A percentile compares a stretch with the other conserved stretches of the same genome.
These are phyloP conservation scores for Scelioninae gen. 1 DNA, from an alignment of 2,888 invertebrate species.

Conservation along the genomic window DNA sequence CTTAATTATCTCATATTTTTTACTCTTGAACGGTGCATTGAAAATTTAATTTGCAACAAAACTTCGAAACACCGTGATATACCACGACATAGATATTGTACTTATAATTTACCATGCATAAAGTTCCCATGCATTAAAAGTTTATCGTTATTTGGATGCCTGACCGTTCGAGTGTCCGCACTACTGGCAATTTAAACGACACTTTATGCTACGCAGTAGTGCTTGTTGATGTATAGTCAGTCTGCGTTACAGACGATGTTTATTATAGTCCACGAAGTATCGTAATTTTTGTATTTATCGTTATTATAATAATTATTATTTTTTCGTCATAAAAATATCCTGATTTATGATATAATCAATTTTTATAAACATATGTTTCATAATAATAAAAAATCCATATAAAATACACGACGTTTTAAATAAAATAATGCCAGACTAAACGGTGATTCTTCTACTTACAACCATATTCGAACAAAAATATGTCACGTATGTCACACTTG, in stretches of 20 bases:
- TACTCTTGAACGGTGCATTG: neutral
- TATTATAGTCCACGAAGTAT: slow-evolving; percentile 10
- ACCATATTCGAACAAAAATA: too few species aligned
- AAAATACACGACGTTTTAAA: neutral
- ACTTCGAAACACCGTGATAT: slow-evolving; percentile 6
- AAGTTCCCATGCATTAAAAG: slow-evolving; percentile 41
- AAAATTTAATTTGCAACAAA: slow-evolving; percentile 11
- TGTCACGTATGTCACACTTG: too few species aligned
- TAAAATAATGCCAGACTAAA: too few species aligned
- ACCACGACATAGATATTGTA: slow-evolving; percentile 9
- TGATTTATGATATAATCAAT: slow-evolving; percentile 18
- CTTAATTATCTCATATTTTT: neutral
- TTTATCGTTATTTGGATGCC: slow-evolving; percentile 34
- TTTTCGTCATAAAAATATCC: neutral
- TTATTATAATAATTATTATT: slow-evolving; percentile 30
- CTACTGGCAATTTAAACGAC: slow-evolving; percentile 48
- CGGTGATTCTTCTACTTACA: too few species aligned
- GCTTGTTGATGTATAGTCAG: slow-evolving; percentile 38
- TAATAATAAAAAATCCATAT: neutral
- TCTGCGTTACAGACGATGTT: slow-evolving; percentile 19
- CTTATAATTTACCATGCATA: slow-evolving; percentile 35
- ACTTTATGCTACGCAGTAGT: slow-evolving; percentile 41
- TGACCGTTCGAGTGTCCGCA: slow-evolving; percentile 21
- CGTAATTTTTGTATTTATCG: slow-evolving; percentile 2
- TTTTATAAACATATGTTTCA: neutral